Evolutionary conservation across 2,888 invertebrate species (phyloP), one percentile per base, ranked within the genome.

Genomic region (Myopa tessellatipennis): DNA sequence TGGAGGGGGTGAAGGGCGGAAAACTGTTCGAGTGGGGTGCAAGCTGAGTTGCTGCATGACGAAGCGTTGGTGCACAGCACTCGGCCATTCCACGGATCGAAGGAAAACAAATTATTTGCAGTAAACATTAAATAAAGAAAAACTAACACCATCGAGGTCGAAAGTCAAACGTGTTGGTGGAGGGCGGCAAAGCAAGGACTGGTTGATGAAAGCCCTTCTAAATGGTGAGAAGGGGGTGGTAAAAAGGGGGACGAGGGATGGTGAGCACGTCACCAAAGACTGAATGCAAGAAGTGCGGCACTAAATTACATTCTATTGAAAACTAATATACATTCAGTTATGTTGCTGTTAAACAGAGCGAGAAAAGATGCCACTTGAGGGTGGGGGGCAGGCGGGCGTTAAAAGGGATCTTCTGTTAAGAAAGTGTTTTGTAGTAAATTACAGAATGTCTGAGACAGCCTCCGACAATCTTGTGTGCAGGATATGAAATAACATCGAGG

Each of bases 71-170:
- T 18, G 45, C 7, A 12, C 50, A 8, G 6, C 50, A 8, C n/a
- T 12, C n/a, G 55, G 55, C 10, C 5, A 55, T 12, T 55, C 55
- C 80, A 63, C 77, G 84, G 84, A 85, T 84, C 84, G 84, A 84
- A 85, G 84, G 84, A 84, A 84, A 84, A 84, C 84, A 84, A 84
- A 85, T 85, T 84, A 84, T 83, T 63, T 81, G 81, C 80, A 80
- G 84, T 82, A n/a, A 67, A 40, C n/a, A 40, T 38, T 38, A n/a
- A 40, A 67, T n/a, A 38, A 38, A 67, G 12, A 38, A 40, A 8
- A 40, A n/a, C 4, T 36, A 67, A 40, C 16, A 67, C 26, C 65
- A 16, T 4, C 38, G 38, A n/a, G 38, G n/a, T 4, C 40, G 40
- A 5, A 67, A 40, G 67, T 4, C 67, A 67, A 40, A n/a, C 67